Evolutionary conservation across 2,888 invertebrate species (phyloP), one percentile per base, ranked within the genome.

Genomic region (Tetragonula carbonaria): DNA sequence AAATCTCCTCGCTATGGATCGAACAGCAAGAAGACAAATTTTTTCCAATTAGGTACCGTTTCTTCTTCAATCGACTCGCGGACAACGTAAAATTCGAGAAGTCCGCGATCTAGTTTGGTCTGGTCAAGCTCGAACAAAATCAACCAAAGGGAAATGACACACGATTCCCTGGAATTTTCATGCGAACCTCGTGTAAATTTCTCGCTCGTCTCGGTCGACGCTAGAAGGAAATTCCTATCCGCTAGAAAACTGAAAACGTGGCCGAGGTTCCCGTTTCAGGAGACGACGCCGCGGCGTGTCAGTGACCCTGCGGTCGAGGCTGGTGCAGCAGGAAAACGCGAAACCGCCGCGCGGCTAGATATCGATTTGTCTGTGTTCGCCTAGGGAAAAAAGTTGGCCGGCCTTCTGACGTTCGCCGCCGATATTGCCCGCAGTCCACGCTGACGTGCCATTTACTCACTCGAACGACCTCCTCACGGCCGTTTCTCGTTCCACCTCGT

Each of bases 361-460:
- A 90, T 90, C 90, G 91, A 90, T 90, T 90, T 85, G 90, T 88
- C 91, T 87, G 85, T 86, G 88, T 87, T 89, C 88, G 88, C 84
- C 84, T 86, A 84, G 88, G 86, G 79, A 86, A 82, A 87, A 90
- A 86, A 85, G 82, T 89, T 86, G 80, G 89, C 85, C 86, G 81
- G 88, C 83, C 87, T 90, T 82, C 89, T 90, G 88, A 89, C 88
- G 84, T 87, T 86, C 86, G 78, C 80, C 86, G 85, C 76, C 84
- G 88, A 87, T 87, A 90, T 87, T 89, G 84, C 79, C 82, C 82
- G 85, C 73, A 83, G 88, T 85, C 79, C 85, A 80, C 70, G 88
- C 81, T 78, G 80, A 86, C 75, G 86, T 85, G 72, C 87, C 87
- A 78, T 78, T 85, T 85, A 87, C 86, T 89, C 87, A 59, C 87